Conservation (phyloP, 1,140 invertebrate genomes). For the Caenorhabditis latens region DNA sequence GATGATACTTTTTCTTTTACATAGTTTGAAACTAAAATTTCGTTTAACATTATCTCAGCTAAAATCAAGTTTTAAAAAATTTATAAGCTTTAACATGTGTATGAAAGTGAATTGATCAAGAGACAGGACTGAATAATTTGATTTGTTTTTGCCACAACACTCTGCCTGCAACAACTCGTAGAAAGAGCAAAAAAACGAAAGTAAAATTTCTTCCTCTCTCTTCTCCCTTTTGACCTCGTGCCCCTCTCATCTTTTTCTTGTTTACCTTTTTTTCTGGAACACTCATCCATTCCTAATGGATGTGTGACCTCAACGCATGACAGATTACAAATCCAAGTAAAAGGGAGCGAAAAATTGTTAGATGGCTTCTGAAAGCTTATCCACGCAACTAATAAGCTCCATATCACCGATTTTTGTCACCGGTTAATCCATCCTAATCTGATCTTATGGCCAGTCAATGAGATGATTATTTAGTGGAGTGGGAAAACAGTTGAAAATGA, state of each 20-base stretch:
- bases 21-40: no score
- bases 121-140: no score
- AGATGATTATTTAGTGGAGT: neutral
- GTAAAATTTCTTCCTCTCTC: neutral
- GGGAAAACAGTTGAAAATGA: slow-evolving; percentile 15
- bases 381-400: neutral
- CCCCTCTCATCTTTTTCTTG: neutral
- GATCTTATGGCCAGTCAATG: neutral
- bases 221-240: neutral
- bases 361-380: slow-evolving; percentile 21
- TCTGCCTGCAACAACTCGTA: no score
- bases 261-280: slow-evolving; percentile 11
- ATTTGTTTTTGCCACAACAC: no score
- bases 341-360: neutral
- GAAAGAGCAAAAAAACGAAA: neutral
- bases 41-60: no score
- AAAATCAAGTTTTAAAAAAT: no score
- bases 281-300: slow-evolving; percentile 27
- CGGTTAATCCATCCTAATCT: slow-evolving; percentile 50
- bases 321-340: neutral
- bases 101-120: no score
- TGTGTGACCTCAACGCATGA: slow-evolving; percentile 32
- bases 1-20: no score
- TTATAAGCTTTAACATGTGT: no score
- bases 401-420: neutral